Evolutionary conservation across 2,888 invertebrate genomes (phyloP).

Genomic region (Nyleta sp.): DNA sequence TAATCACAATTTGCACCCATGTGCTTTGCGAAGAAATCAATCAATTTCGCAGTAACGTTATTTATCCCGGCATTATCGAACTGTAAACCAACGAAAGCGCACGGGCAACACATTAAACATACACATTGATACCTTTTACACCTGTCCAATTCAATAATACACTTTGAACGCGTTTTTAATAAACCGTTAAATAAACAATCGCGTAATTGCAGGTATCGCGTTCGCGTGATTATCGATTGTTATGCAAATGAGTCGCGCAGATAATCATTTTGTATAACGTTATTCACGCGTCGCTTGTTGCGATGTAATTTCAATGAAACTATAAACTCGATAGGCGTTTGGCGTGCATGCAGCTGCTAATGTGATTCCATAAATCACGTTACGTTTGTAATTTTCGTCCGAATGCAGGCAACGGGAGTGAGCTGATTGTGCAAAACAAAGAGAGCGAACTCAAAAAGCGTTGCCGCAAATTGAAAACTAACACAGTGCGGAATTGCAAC

Average conservation of each 20-base stretch:
- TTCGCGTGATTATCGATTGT: constrained; percentile 13
- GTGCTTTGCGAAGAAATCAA: too few relatives aligned
- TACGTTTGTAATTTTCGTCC: constrained; percentile 47
- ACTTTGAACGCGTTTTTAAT: not conserved
- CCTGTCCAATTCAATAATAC: too few relatives aligned
- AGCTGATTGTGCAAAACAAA: constrained; percentile 49
- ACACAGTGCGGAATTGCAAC: constrained; percentile 56
- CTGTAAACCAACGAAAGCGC: too few relatives aligned
- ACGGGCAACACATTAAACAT: too few relatives aligned
- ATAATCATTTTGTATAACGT: constrained; percentile 36
- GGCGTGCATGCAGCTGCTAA: constrained; percentile 63
- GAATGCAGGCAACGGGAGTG: constrained; percentile 46
- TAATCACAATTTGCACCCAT: too few relatives aligned
- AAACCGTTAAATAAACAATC: constrained; percentile 19
- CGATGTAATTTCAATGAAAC: constrained; percentile 39
- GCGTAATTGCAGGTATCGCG: not conserved
- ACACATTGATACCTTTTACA: too few relatives aligned
- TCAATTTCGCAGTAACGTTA: too few relatives aligned
- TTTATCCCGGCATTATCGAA: too few relatives aligned
- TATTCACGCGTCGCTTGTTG: not conserved
- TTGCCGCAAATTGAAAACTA: constrained; percentile 56
- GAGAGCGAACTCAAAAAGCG: constrained; percentile 54
- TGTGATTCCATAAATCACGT: constrained; percentile 54
- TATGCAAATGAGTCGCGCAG: constrained; percentile 21
- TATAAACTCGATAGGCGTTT: constrained; percentile 60